Evolutionary conservation across 2,113 vertebrate species (phyloP).

Genomic region (Trogon surrucura): DNA sequence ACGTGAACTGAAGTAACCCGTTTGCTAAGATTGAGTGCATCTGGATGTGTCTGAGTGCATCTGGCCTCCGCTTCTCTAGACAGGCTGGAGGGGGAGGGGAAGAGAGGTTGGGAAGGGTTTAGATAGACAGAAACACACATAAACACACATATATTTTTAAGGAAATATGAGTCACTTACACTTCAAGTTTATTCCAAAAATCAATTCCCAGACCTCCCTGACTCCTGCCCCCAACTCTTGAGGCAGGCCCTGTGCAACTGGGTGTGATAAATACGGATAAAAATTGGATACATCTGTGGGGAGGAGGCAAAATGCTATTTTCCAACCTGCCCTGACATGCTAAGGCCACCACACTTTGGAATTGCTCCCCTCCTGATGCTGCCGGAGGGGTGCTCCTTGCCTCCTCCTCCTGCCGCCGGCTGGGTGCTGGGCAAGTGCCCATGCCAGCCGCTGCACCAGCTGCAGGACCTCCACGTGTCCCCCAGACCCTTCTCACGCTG

Average conservation of each 20-base stretch:
- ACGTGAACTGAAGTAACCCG: conserved; percentile 62
- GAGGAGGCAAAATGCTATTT: conserved; percentile 51
- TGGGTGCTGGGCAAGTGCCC: neutral
- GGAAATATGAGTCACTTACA: conserved; percentile 61
- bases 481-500: neutral
- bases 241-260: conserved; percentile 39
- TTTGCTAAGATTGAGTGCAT: conserved; percentile 53
- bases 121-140: conserved; percentile 50
- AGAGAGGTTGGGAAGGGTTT: conserved; percentile 27
- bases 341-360: neutral
- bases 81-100: conserved; percentile 17
- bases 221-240: conserved; percentile 28
- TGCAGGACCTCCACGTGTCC: neutral
- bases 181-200: conserved; percentile 55
- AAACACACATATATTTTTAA: conserved; percentile 58
- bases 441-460: accelerated
- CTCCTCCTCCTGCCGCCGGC: neutral
- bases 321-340: conserved; percentile 41
- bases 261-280: conserved; percentile 52
- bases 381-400: neutral
- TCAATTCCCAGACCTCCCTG: conserved; percentile 30
- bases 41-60: conserved; percentile 47
- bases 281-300: conserved; percentile 65
- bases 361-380: accelerated
- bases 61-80: conserved; percentile 31